Base-by-base conservation (phyloP, 2,797 vertebrate genomes). In the Loris lydekkerianus region DNA sequence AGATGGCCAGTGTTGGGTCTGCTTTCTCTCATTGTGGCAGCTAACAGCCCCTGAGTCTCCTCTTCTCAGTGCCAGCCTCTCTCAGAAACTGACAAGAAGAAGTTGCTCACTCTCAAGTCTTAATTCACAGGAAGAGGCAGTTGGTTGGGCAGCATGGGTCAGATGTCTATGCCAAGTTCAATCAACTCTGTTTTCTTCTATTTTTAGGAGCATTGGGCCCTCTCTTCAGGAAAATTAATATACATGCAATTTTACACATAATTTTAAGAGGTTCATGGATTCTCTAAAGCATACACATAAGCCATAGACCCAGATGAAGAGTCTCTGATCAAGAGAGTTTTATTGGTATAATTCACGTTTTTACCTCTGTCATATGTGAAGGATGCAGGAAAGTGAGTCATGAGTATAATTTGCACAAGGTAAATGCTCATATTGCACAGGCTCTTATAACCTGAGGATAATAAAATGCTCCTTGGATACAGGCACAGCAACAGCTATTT, bases 381-480 rank as follows among this genome's bases (percentile, higher is more conserved):
- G 53, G 37, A 67, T 8, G 34, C 67, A 67, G 60, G 29, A 23
- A 83, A 75, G 61, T 25, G 49, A 73, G 10, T 85, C 72, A 27
- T 5, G 37, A 49, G 69, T n/a, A 13, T 17, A 58, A 21, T 87
- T 18, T 37, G 34, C 20, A 67, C 65, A 78, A 78, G 9, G 34
- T n/a, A 72, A 67, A 67, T 7, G 1, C 67, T 76, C 58, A 13
- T 27, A 60, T 77, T 58, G 56, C 77, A 56, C 18, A 37, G 72
- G 37, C 21, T 76, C 88, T 87, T 20, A 81, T 11, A 93, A 43
- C 14, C 46, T 2, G 18, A 84, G 46, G 81, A 58, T n/a, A 77
- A 67, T 56, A 60, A 72, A 90, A 73, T 3, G 23, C 61, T 93
- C 56, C 85, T 85, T 73, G 49, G 77, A 96, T 87, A 82, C 34